Base-by-base conservation (phyloP, 2,888 invertebrate genomes). In the Drosophila affinis region DNA sequence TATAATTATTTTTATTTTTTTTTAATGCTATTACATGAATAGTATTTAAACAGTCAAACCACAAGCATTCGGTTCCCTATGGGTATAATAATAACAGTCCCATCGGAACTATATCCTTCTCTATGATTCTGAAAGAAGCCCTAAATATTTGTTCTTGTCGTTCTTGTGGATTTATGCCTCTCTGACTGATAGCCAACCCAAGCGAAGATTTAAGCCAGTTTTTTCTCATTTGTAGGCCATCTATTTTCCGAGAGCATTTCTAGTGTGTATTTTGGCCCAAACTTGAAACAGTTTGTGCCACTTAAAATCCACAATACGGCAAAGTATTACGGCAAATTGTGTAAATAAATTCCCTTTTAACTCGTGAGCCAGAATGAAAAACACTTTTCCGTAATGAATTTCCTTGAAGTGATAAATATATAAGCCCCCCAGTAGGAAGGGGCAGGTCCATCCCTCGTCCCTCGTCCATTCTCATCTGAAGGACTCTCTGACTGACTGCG, bases 321-420 rank as follows among this genome's bases (percentile, higher is more conserved):
- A 21, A 21, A 7, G 21, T 29, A 17, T n/a, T 21, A 34, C 17
- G 29, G 34, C 39, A 52, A 63, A 24, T 12, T 52, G 10, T 24
- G 48, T 49, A 51, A 56, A 68, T 68, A 49, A 56, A 56, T 56
- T 55, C 34, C 3, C 32, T 32, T 45, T 18, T 56, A 56, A 68
- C 69, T 68, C 49, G 49, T 49, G 55, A 6, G 39, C 39, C 24
- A 48, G 49, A 68, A 49, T 68, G 57, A 57, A 63, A 56, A 67
- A 57, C 67, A 67, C 69, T 70, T 70, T 70, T 60, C 59, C 59
- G 58, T 68, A 68, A 70, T 71, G 70, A 68, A 52, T 59, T 68
- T 59, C 59, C 71, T 58, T 70, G 59, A 59, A 70, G 69, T 70
- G 69, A 68, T 67, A 68, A 68, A 70, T 68, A 68, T 68, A 60